Conservation (phyloP, 2,797 vertebrate species). For the Pangasius macronema region DNA sequence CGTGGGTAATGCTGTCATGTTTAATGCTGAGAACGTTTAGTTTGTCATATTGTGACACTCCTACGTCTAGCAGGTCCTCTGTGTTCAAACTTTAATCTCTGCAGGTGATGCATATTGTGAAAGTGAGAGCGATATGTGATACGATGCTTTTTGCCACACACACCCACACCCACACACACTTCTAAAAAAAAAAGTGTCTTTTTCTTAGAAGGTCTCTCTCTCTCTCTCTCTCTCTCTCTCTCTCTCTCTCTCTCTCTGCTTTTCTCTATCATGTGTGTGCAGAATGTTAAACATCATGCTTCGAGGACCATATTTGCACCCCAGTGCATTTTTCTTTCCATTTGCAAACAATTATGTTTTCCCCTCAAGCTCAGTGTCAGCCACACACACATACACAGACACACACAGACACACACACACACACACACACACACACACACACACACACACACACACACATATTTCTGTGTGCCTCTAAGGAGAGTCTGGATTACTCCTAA, state of each 20-base stretch:
- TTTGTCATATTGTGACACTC: not conserved
- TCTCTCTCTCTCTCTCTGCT: not conserved
- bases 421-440: not conserved
- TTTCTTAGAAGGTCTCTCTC: no score
- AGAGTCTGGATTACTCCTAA: slow-evolving; percentile 55
- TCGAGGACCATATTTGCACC: slow-evolving; percentile 44
- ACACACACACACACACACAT: not conserved
- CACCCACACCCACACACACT: no score
- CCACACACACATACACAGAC: slow-evolving; percentile 1
- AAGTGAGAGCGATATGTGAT: not conserved
- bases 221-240: slow-evolving; percentile 36
- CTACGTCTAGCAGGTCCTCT: not conserved
- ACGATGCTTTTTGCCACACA: no score
- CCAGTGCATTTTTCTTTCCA: slow-evolving; percentile 48
- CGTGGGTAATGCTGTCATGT: not conserved
- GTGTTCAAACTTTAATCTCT: not conserved
- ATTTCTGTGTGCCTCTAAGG: slow-evolving; percentile 13
- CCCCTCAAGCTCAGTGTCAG: slow-evolving; percentile 28
- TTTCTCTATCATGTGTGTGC: not conserved
- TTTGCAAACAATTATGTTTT: slow-evolving; percentile 60
- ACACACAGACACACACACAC: slow-evolving; percentile 16
- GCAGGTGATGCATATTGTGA: not conserved
- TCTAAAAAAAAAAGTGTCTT: no score
- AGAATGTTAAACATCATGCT: slow-evolving; percentile 41
- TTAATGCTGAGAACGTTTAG: not conserved